A percentile compares a stretch with the other conserved stretches of the same genome.
Conservation (phyloP, 2,113 vertebrate species). For the Dasyprocta punctata region DNA sequence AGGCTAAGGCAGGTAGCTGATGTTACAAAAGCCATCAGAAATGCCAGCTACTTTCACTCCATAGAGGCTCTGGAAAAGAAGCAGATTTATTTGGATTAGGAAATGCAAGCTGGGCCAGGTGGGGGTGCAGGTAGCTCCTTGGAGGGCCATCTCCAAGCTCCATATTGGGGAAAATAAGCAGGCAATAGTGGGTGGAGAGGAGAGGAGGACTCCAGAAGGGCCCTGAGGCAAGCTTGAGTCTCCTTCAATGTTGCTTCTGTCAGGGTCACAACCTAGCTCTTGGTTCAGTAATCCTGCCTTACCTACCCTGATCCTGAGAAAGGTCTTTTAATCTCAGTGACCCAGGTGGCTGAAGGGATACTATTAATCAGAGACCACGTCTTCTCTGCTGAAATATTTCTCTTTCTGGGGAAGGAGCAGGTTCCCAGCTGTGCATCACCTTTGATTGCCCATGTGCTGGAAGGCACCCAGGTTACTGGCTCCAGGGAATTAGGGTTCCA, state of each 20-base stretch:
- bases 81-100: background rate
- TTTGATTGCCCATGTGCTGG: background rate
- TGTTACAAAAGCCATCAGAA: background rate
- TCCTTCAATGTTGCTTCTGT: background rate
- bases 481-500: background rate
- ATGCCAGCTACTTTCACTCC: background rate
- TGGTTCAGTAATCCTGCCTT: background rate
- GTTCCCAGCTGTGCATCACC: accelerated
- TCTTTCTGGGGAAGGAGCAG: background rate
- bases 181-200: no score
- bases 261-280: background rate
- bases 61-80: background rate
- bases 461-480: background rate
- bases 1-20: background rate
- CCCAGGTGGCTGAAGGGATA: background rate
- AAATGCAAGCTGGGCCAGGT: background rate
- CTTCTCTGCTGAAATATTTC: background rate
- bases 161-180: background rate
- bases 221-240: background rate
- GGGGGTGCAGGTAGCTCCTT: background rate
- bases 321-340: background rate
- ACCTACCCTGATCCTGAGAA: background rate
- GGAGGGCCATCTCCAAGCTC: background rate
- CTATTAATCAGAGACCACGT: background rate
- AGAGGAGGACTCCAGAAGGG: background rate